Conservation (phyloP, 92 coral and sea anemone species). For the Diadumene lineata region DNA sequence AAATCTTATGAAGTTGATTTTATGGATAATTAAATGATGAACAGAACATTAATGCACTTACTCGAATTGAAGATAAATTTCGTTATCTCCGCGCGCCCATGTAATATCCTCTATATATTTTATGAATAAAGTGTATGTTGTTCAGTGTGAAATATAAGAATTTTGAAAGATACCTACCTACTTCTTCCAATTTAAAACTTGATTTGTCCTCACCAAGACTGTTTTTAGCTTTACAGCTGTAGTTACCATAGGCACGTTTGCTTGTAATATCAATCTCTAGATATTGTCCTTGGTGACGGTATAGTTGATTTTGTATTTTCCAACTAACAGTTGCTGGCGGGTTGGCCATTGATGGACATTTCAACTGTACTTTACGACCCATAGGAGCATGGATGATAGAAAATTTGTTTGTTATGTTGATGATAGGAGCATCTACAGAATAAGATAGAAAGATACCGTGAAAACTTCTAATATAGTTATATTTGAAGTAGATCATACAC, state of each 20-base stretch:
- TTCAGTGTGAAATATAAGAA: too few relatives aligned
- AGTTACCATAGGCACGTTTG: constrained; percentile 33
- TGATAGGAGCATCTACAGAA: constrained; percentile 43
- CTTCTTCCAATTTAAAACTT: constrained; percentile 25
- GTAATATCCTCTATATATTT: too few relatives aligned
- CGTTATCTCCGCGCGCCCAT: too few relatives aligned
- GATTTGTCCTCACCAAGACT: constrained; percentile 43
- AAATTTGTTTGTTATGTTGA: constrained; percentile 17
- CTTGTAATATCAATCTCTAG: constrained; percentile 6
- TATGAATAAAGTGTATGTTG: too few relatives aligned
- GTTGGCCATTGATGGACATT: constrained; percentile 45
- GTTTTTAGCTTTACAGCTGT: constrained; percentile 47
- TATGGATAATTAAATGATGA: too few relatives aligned
- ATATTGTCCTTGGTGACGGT: constrained; percentile 1
- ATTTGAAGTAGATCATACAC: too few relatives aligned
- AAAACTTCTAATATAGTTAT: too few relatives aligned
- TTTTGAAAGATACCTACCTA: constrained; percentile 14
- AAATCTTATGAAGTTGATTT: too few relatives aligned
- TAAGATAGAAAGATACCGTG: too few relatives aligned
- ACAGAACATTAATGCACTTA: too few relatives aligned
- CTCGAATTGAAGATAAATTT: too few relatives aligned
- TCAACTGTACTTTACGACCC: constrained; percentile 16
- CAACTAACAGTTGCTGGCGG: constrained; percentile 44
- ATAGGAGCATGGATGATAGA: background rate
- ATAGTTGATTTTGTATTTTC: constrained; percentile 7